Percentiles rank a stretch among this genome's conserved stretches.
phyloP scores from a whole-genome alignment of 2,888 invertebrate species.

The Rhagonycha lutea region DNA sequence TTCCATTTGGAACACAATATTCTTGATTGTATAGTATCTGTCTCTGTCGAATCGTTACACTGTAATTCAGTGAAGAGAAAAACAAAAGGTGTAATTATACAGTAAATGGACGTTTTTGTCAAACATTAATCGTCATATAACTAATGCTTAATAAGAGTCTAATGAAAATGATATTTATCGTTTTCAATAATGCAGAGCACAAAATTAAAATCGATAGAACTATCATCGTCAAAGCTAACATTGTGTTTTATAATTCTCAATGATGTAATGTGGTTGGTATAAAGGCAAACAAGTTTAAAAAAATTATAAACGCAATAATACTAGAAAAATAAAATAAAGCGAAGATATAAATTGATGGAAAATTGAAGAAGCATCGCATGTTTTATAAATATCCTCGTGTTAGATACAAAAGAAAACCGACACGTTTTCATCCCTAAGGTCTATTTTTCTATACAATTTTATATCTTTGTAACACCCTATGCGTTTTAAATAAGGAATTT shows the following conservation, averaged over 20 bases:
- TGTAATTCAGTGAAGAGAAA: not conserved
- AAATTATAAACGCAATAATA: not conserved
- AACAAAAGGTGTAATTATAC: slow-evolving; percentile 4
- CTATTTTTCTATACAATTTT: slow-evolving; percentile 15
- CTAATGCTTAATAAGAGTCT: slow-evolving; percentile 23
- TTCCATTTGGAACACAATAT: not conserved
- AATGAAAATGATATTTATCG: slow-evolving; percentile 33
- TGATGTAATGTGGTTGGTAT: not conserved
- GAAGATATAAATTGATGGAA: slow-evolving; percentile 20
- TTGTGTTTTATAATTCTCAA: slow-evolving; percentile 8
- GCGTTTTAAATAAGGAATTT: slow-evolving; percentile 5
- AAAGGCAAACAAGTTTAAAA: not conserved
- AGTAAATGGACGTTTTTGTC: not conserved
- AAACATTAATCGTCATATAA: slow-evolving; percentile 18
- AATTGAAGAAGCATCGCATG: slow-evolving; percentile 35
- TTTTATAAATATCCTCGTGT: slow-evolving; percentile 30
- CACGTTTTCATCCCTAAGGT: slow-evolving; percentile 12
- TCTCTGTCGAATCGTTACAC: not conserved
- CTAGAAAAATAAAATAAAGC: slow-evolving; percentile 17
- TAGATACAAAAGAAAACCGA: slow-evolving; percentile 26
- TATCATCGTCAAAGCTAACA: slow-evolving; percentile 4
- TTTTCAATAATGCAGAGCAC: slow-evolving; percentile 27
- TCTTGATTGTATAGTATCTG: not conserved
- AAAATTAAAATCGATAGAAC: slow-evolving; percentile 21
- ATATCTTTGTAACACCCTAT: slow-evolving; percentile 22